Evolutionary conservation across 2,113 vertebrate genomes (phyloP).

Genomic region (Gracilinanus agilis): DNA sequence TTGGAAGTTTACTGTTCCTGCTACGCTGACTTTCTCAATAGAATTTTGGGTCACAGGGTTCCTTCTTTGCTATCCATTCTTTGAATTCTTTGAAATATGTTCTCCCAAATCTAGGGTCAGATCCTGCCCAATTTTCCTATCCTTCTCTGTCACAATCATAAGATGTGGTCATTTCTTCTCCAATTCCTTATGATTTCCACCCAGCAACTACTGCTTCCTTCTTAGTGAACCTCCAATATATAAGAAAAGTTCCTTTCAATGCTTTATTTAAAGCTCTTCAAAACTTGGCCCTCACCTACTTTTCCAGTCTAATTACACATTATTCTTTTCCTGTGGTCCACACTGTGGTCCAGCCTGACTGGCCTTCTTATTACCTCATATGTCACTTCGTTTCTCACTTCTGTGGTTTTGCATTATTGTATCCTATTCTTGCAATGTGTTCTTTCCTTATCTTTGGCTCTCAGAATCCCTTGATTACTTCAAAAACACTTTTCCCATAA

Average conservation of each 20-base stretch:
- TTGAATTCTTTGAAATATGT: not conserved
- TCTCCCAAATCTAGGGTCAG: not conserved
- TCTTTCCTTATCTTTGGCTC: not conserved
- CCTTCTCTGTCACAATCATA: not conserved
- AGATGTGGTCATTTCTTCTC: not conserved
- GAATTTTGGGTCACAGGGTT: not conserved
- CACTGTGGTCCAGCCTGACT: not conserved
- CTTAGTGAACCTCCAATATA: not conserved
- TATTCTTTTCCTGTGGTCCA: not conserved
- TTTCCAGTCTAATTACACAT: not conserved
- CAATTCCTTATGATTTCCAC: not conserved
- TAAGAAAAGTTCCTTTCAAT: not conserved
- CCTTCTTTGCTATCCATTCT: not conserved
- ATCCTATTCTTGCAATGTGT: not conserved
- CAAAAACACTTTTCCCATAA: not conserved
- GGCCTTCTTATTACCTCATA: not conserved
- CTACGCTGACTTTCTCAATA: not conserved
- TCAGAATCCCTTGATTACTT: not conserved
- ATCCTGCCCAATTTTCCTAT: not conserved
- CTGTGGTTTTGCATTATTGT: not conserved
- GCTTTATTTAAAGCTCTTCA: not conserved
- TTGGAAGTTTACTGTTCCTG: not conserved
- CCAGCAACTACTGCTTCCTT: not conserved
- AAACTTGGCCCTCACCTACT: not conserved
- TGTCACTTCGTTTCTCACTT: not conserved